Percentiles rank a stretch among this genome's conserved stretches.
Evolutionary conservation across 64 coral and sea anemone genomes (phyloP).

Genomic region (Acropora yongei): DNA sequence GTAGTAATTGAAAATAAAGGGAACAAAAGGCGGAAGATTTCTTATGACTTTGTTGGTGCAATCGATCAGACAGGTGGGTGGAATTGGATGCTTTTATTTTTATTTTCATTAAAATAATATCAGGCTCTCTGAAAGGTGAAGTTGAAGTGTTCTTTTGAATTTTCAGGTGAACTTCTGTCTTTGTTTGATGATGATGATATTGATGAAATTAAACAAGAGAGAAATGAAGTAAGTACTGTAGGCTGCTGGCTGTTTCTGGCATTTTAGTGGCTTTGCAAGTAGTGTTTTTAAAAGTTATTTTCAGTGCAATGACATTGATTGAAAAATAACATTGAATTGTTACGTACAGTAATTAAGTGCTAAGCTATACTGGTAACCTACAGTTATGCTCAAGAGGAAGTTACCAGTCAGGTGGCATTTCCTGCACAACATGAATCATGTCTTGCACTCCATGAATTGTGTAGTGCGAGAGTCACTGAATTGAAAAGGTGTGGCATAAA

Average conservation of each 20-base stretch:
- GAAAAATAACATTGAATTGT: too few relatives aligned
- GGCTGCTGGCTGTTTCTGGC: neutral
- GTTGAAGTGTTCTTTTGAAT: neutral
- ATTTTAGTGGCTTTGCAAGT: neutral
- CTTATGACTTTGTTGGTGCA: constrained; percentile 87
- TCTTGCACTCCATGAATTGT: too few relatives aligned
- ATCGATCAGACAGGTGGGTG: constrained; percentile 89
- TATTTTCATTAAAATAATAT: neutral
- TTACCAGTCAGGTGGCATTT: too few relatives aligned
- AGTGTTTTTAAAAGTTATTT: neutral
- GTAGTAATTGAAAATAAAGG: constrained; percentile 66
- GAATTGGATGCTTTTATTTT: neutral
- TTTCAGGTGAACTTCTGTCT: constrained; percentile 81
- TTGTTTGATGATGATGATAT: constrained; percentile 96
- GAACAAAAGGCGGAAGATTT: constrained; percentile 89
- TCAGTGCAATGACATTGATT: too few relatives aligned
- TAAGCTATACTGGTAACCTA: too few relatives aligned
- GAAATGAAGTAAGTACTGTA: constrained; percentile 69
- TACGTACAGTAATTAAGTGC: too few relatives aligned
- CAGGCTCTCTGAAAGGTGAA: neutral
- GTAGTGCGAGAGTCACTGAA: too few relatives aligned
- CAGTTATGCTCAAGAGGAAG: too few relatives aligned
- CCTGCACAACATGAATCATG: too few relatives aligned
- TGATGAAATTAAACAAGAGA: constrained; percentile 87
- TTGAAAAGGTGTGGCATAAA: too few relatives aligned